phyloP scores from a whole-genome alignment of 2,888 invertebrate species.

The Eupithecia subumbrata region DNA sequence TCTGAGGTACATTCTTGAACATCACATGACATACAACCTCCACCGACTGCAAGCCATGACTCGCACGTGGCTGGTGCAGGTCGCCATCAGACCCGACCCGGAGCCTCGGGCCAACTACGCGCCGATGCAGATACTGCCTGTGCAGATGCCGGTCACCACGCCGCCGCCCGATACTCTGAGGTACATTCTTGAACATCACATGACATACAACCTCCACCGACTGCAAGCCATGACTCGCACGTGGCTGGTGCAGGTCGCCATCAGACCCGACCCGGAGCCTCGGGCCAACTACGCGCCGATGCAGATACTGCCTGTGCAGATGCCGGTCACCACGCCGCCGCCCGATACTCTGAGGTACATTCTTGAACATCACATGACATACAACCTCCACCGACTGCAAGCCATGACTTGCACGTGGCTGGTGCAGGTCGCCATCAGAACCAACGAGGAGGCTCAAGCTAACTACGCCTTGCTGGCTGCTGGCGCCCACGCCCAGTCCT shows the following conservation, averaged over 20 bases:
- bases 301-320: conserved; percentile 54
- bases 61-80: conserved; percentile 93
- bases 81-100: conserved; percentile 84
- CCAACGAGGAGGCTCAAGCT: conserved; percentile 58
- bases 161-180: conserved; percentile 87
- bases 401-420: conserved; percentile 94
- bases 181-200: conserved; percentile 59
- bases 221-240: conserved; percentile 92
- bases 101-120: conserved; percentile 81
- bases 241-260: conserved; percentile 93
- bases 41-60: conserved; percentile 91
- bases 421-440: conserved; percentile 88
- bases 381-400: conserved; percentile 88
- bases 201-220: conserved; percentile 70
- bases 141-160: conserved; percentile 73
- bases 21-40: neutral
- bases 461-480: conserved; percentile 75
- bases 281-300: conserved; percentile 85
- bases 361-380: conserved; percentile 5
- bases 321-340: conserved; percentile 82
- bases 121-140: conserved; percentile 75
- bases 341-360: conserved; percentile 87
- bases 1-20: conserved; percentile 78
- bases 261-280: conserved; percentile 71
- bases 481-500: too few species aligned